Evolutionary conservation across 1,140 invertebrate genomes (phyloP), one percentile per base, ranked within the genome.

Genomic region (Chelonus insularis): DNA sequence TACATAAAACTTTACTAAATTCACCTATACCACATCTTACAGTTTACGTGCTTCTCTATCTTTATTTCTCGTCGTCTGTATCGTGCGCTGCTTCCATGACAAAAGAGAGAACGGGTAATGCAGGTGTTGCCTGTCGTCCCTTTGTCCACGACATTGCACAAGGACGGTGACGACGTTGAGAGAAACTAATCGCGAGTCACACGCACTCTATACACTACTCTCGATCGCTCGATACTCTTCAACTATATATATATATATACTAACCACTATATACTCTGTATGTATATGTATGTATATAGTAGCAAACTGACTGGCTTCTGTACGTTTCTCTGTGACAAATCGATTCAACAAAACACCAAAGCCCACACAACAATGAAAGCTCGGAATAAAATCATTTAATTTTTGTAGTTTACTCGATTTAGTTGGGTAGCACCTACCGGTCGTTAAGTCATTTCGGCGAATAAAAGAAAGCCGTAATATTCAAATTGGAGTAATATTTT

Each of bases 191-290:
- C 59, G 21, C 50, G 41, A 43, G 41, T 12, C 57, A 8, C 47
- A 39, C 41, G 41, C 41, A 43, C 41, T 43, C 41, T 16, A 43
- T 43, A 18, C n/a, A 51, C 20, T 32, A 14, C 55, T 14, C 47
- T 60, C 59, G 39, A 36, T 36, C 59, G 59, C 47, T 50, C 52
- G 36, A 54, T 51, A 50, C 34, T 37, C n/a, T 34, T n/a, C 45
- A 11, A 25, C 11, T 43, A n/a, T 21, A 11, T 29, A 20, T 12
- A 21, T 56, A 56, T 41, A 56, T 25, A 43, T 41, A 41, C 12
- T 14, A n/a, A 41, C 7, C 4, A 11, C 25, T 21, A 36, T 32
- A 7, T 16, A 52, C 32, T 32, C 16, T 32, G 1, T 29, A 32
- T 32, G 32, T 23, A 25, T 50, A 21, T 50, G 47, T 50, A 12